Evolutionary conservation across 2,797 vertebrate species (phyloP).

Genomic region (Oreochromis mossambicus): DNA sequence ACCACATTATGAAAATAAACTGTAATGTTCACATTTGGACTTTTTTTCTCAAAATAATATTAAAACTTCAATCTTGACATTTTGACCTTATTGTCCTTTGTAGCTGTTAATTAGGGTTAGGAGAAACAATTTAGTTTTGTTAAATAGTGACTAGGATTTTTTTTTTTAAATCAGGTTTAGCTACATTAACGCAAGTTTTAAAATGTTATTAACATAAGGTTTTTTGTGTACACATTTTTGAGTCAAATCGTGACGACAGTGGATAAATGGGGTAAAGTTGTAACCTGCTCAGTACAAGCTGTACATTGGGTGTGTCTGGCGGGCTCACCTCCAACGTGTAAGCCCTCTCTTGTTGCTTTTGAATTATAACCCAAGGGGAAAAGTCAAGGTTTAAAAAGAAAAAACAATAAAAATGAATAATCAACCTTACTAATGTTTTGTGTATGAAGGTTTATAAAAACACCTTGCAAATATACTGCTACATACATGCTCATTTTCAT

Average conservation of each 20-base stretch:
- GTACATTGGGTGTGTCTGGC: conserved; percentile 1
- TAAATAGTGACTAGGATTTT: background rate
- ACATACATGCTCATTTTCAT: background rate
- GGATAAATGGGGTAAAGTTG: background rate
- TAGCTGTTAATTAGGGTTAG: background rate
- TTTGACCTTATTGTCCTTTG: background rate
- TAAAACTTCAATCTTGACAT: background rate
- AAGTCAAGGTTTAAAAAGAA: background rate
- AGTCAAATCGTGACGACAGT: background rate
- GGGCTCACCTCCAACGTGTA: background rate
- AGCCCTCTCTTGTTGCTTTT: background rate
- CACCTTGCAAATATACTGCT: background rate
- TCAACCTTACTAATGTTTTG: background rate
- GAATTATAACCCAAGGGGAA: background rate
- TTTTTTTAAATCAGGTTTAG: background rate
- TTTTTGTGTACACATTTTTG: background rate
- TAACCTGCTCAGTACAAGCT: conserved; percentile 7
- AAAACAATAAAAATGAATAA: background rate
- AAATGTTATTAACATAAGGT: background rate
- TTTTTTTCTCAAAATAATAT: background rate
- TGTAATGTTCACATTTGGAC: background rate
- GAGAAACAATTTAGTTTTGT: fast-evolving
- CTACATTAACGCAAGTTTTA: background rate
- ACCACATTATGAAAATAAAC: background rate
- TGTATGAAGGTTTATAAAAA: background rate